Evolutionary conservation across 2,888 invertebrate genomes (phyloP).

Genomic region (Syrista parreyssii): DNA sequence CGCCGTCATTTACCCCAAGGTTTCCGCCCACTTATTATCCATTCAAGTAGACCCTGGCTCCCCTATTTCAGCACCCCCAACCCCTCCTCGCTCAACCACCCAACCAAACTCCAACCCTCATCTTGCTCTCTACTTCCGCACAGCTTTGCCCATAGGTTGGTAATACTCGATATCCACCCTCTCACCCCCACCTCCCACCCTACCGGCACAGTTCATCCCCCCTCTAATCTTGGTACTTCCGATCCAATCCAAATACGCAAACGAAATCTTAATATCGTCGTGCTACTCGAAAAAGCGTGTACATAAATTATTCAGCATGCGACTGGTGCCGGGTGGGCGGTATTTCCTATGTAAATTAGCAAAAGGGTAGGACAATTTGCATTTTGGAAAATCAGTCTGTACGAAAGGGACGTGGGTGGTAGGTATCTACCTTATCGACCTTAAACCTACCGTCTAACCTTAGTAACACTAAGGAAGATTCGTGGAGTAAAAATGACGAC

Average conservation of each 20-base stretch:
- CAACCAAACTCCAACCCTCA: no score
- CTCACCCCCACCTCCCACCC: neutral
- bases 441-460: no score
- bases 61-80: neutral
- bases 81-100: no score
- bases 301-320: constrained; percentile 1
- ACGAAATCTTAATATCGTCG: constrained; percentile 1
- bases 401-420: no score
- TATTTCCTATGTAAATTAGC: neutral
- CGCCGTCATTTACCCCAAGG: constrained; percentile 17
- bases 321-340: neutral
- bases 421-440: no score
- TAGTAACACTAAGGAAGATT: no score
- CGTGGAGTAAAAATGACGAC: no score
- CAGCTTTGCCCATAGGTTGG: no score
- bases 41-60: constrained; percentile 16
- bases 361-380: no score
- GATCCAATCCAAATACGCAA: constrained; percentile 2
- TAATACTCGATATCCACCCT: neutral
- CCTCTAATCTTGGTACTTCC: neutral
- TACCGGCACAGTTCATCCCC: no score
- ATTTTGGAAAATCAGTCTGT: no score
- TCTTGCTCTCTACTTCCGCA: no score
- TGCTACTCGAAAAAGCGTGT: neutral
- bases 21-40: constrained; percentile 21